A percentile compares a stretch with the other conserved stretches of the same genome.
Conservation (phyloP, 2,888 invertebrate species). For the Amiota communis region DNA sequence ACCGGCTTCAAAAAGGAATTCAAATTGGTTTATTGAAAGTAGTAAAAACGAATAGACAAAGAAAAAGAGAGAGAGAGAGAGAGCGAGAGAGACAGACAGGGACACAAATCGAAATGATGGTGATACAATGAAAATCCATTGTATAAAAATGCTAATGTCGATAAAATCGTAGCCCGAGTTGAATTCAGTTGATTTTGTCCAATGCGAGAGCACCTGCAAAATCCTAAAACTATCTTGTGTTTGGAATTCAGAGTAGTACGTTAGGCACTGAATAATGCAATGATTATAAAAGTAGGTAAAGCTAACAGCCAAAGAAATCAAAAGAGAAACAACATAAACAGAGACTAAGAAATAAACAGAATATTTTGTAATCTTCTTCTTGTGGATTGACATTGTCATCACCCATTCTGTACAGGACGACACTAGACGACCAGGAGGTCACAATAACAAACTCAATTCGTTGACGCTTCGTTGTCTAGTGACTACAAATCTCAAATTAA, state of each 20-base stretch:
- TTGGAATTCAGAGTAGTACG: background rate
- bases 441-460: background rate
- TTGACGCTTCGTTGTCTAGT: constrained; percentile 2
- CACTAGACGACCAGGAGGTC: too few species aligned
- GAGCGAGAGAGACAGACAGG: too few species aligned
- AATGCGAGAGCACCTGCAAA: constrained; percentile 21
- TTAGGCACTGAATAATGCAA: constrained; percentile 24
- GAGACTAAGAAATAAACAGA: background rate
- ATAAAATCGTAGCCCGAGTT: constrained; percentile 7
- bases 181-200: background rate
- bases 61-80: background rate
- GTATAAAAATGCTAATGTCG: constrained; percentile 23
- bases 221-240: constrained; percentile 1
- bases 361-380: background rate
- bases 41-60: background rate
- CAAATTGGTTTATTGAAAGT: too few species aligned
- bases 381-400: background rate
- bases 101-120: too few species aligned
- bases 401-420: background rate
- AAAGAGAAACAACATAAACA: background rate
- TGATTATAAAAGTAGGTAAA: constrained; percentile 13
- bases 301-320: background rate
- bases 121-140: constrained; percentile 12
- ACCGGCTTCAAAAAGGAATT: background rate
- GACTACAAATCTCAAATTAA: constrained; percentile 26